Base-by-base conservation (phyloP, 2,113 vertebrate genomes). In the Australoheros scitulus region DNA sequence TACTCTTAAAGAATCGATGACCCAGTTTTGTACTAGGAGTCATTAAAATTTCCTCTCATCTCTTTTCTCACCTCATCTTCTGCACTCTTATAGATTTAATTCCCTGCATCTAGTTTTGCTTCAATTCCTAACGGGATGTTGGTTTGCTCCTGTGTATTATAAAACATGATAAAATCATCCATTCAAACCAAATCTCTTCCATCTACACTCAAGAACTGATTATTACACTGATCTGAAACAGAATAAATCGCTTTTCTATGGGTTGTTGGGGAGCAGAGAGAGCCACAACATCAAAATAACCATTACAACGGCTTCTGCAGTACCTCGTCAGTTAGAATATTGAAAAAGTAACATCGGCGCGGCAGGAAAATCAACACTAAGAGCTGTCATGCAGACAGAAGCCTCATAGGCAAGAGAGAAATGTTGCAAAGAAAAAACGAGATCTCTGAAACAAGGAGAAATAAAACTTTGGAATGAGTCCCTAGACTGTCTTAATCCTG, bases 21-120 rank as follows among this genome's bases (percentile, higher is more conserved):
- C 85, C 87, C 74, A 85, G 32, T 88, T 91, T 79, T 76, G 3
- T 47, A 41, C 61, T 5, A 9, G 22, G 1, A 63, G 76, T 81
- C 64, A 76, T 89, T 84, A 18, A 84, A 84, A 32, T 82, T 75
- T 77, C 5, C 79, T 76, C 22, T 80, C 4, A 32, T 4, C 22
- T 22, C 50, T 81, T 61, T 26, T 80, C 36, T 80, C 26, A 55
- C n/a, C 7, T 57, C 13, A 36, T 58, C 2, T 2, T 18, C 14
- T 10, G 13, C 18, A 7, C 22, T 72, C 76, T 60, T 22, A 24
- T 29, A 56, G 4, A 17, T 72, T 72, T 72, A 20, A 11, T 68
- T 59, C 9, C 22, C 20, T 56, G 5, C 36, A 58, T 76, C 8
- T 60, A 50, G 24, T 34, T 78, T 64, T 38, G 18, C 34, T 15